These are phyloP conservation scores for Nysson spinosus DNA, from an alignment of 2,888 invertebrate genomes.

Conservation along the genomic window DNA sequence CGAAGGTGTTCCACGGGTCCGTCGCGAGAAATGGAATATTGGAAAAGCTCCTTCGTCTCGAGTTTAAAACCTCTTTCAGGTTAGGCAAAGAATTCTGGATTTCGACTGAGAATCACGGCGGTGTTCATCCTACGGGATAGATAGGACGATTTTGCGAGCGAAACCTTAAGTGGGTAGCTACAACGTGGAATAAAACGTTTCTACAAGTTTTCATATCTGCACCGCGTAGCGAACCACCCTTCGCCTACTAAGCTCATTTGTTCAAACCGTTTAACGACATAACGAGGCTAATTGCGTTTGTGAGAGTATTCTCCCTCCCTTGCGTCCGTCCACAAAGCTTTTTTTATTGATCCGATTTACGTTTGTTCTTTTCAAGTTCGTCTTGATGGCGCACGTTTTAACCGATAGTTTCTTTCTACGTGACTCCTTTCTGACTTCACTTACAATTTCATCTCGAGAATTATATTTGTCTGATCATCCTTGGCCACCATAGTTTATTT, in stretches of 20 bases:
- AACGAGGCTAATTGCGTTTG: too few relatives aligned
- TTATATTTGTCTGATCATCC: too few relatives aligned
- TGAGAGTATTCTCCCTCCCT: too few relatives aligned
- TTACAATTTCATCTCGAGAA: too few relatives aligned
- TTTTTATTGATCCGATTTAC: too few relatives aligned
- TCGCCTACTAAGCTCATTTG: slow-evolving; percentile 28
- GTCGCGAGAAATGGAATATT: slow-evolving; percentile 27
- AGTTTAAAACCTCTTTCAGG: slow-evolving; percentile 4
- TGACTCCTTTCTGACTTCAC: too few relatives aligned
- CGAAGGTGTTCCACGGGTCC: slow-evolving; percentile 4
- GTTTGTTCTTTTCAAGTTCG: too few relatives aligned
- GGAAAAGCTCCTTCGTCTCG: slow-evolving; percentile 22
- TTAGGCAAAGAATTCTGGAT: not conserved
- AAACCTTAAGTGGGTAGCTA: slow-evolving; percentile 10
- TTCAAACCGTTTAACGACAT: slow-evolving; percentile 25
- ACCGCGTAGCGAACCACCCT: slow-evolving; percentile 25
- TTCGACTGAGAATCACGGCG: slow-evolving; percentile 3
- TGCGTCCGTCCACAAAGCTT: too few relatives aligned
- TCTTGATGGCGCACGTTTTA: too few relatives aligned
- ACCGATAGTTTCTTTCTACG: too few relatives aligned
- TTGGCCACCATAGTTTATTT: too few relatives aligned
- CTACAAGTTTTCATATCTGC: slow-evolving; percentile 27
- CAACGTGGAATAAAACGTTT: slow-evolving; percentile 15
- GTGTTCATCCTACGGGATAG: slow-evolving; percentile 1
- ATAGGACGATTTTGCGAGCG: slow-evolving; percentile 3